These are phyloP conservation scores for Scaptomyza montana DNA, from an alignment of 1,140 invertebrate genomes.

Conservation along the genomic window DNA sequence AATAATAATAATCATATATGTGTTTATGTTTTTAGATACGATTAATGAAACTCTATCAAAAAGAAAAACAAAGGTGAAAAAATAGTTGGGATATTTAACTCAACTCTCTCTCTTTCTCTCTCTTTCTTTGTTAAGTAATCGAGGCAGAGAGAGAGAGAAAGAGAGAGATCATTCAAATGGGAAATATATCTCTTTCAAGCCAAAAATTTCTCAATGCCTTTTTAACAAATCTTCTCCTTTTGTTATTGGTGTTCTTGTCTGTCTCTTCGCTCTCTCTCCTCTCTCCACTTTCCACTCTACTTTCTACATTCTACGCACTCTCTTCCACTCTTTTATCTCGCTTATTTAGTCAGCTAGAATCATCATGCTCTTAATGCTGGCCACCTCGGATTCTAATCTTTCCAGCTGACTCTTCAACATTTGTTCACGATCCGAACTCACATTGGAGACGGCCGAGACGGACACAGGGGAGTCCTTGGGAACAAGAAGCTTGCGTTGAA, in stretches of 20 bases:
- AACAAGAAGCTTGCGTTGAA: conserved; percentile 68
- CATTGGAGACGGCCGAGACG: conserved; percentile 47
- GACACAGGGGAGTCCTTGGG: conserved; percentile 57
- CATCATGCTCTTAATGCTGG: conserved; percentile 92
- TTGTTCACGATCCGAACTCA: conserved; percentile 83
- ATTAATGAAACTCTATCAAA: conserved; percentile 26
- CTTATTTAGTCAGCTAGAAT: conserved; percentile 80
- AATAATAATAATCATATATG: not conserved
- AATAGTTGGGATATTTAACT: not conserved
- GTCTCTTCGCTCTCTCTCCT: conserved; percentile 77
- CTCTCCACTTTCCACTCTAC: conserved; percentile 30
- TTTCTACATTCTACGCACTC: no score
- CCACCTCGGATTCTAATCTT: conserved; percentile 95
- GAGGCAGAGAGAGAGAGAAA: no score
- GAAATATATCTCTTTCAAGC: conserved; percentile 8
- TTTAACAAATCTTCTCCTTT: conserved; percentile 6
- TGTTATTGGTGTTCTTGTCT: conserved; percentile 28
- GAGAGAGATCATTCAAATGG: not conserved
- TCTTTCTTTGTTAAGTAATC: not conserved
- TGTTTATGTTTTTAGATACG: conserved; percentile 4
- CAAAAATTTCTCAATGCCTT: conserved; percentile 37
- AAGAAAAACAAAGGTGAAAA: conserved; percentile 4
- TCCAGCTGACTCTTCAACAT: conserved; percentile 92
- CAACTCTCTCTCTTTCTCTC: not conserved
- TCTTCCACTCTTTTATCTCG: conserved; percentile 46